Evolutionary conservation across 2,797 vertebrate species (phyloP).

Genomic region (Acipenser transmontanus): DNA sequence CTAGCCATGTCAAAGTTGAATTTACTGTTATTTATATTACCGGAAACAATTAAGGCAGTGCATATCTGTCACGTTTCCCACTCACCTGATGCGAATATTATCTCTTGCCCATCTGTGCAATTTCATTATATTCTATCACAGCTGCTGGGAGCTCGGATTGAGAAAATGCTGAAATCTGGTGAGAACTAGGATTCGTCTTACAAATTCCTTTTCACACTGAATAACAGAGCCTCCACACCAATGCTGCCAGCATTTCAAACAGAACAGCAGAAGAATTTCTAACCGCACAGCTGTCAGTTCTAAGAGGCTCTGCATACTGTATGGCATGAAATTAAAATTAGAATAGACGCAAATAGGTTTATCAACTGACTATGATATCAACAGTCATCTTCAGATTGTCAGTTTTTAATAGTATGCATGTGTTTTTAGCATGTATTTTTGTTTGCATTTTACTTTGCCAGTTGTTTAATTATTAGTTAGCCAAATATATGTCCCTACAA

Average conservation of each 20-base stretch:
- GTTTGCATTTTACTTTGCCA: not conserved
- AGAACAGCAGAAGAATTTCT: conserved; percentile 30
- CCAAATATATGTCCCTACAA: too few species aligned
- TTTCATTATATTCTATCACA: conserved; percentile 9
- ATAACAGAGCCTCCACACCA: conserved; percentile 43
- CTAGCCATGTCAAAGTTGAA: too few species aligned
- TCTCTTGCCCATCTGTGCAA: not conserved
- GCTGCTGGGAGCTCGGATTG: conserved; percentile 38
- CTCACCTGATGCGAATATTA: not conserved
- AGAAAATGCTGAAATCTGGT: conserved; percentile 25
- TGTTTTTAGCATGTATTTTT: too few species aligned
- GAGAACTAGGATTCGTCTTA: conserved; percentile 23
- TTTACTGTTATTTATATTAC: too few species aligned
- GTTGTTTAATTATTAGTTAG: too few species aligned
- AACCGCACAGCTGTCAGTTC: conserved; percentile 37
- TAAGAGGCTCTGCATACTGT: conserved; percentile 38
- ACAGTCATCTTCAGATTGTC: not conserved
- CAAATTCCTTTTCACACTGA: conserved; percentile 40
- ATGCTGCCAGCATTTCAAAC: conserved; percentile 44
- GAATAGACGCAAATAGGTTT: conserved; percentile 11
- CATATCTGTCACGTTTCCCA: too few species aligned
- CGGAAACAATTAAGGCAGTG: too few species aligned
- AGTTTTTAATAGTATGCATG: too few species aligned
- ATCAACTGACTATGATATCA: not conserved
- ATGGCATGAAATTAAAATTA: conserved; percentile 30